phyloP scores from a whole-genome alignment of 2,888 invertebrate genomes.

The Himalopsyche tibetana region DNA sequence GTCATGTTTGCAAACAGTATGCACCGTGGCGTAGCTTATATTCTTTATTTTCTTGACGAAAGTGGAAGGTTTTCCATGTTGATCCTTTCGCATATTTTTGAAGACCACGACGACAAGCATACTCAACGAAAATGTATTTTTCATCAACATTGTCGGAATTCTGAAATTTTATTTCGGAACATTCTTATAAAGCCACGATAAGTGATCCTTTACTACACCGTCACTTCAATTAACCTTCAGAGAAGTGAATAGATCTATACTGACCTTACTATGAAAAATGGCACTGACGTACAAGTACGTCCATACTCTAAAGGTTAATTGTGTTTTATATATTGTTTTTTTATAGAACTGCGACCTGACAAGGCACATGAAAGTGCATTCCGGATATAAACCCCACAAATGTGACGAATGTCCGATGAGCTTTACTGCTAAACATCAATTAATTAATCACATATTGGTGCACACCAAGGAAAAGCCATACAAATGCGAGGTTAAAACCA shows the following conservation, averaged over 20 bases:
- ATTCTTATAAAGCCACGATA: neutral
- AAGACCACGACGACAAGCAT: too few relatives aligned
- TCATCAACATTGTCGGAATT: neutral
- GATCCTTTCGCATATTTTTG: too few relatives aligned
- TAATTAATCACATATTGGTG: conserved; percentile 77
- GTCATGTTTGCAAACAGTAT: too few relatives aligned
- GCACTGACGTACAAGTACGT: too few relatives aligned
- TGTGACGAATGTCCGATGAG: conserved; percentile 76
- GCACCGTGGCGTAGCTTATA: too few relatives aligned
- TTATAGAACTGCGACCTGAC: conserved; percentile 77
- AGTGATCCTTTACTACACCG: neutral
- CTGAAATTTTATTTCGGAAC: neutral
- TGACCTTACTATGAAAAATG: too few relatives aligned
- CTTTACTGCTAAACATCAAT: conserved; percentile 77
- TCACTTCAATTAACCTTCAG: too few relatives aligned
- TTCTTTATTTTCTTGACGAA: too few relatives aligned
- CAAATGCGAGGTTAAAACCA: conserved; percentile 72
- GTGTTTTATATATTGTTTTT: conserved; percentile 65
- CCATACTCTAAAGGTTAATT: neutral
- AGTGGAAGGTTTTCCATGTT: too few relatives aligned
- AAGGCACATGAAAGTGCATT: conserved; percentile 76
- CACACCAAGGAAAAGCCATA: conserved; percentile 76
- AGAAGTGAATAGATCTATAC: too few relatives aligned
- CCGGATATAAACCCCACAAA: conserved; percentile 76
- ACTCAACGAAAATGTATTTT: neutral